Evolutionary conservation across 2,888 invertebrate species (phyloP), one percentile per base, ranked within the genome.

Genomic region (Athrips mouffetella): DNA sequence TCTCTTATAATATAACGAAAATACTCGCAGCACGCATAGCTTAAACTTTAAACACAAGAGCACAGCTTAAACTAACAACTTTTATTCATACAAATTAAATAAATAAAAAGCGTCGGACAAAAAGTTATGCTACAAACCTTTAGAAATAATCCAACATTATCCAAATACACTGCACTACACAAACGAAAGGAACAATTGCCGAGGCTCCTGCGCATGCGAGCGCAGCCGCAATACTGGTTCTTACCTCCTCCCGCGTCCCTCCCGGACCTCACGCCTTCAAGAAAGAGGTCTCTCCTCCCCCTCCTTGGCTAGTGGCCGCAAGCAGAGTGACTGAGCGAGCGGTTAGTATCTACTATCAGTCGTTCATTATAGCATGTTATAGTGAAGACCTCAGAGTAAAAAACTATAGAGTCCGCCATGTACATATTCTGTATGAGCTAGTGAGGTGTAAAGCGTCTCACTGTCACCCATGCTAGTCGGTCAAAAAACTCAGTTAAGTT

Each of bases 191-290:
- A 45, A 27, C 20, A 7, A 13, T 7, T 50, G 23, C n/a, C n/a
- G n/a, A n/a, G 15, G 45, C 47, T 48, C 50, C 5, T 33, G 50
- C 50, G 47, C 51, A 49, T 58, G 49, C 57, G 46, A 41, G 39
- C 49, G 57, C 52, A 50, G 55, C 57, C 41, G 51, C 52, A 56
- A 52, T 58, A 62, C 65, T 62, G 63, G 60, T 62, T 59, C 50
- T 41, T 52, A 35, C 29, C 15, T 42, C 51, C 50, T 44, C 39
- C 33, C 40, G 13, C 45, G 25, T n/a, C 23, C 13, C 1, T 33
- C 20, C 56, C 30, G 4, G 4, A 2, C 45, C 25, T 15, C 18
- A 13, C 6, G 41, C 21, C 57, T 60, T 59, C 59, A 61, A 55
- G 55, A 55, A 56, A 52, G 54, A 53, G 54, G 39, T 51, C 49